phyloP scores from a whole-genome alignment of 1,140 invertebrate species.

The Drosophila paulistorum region DNA sequence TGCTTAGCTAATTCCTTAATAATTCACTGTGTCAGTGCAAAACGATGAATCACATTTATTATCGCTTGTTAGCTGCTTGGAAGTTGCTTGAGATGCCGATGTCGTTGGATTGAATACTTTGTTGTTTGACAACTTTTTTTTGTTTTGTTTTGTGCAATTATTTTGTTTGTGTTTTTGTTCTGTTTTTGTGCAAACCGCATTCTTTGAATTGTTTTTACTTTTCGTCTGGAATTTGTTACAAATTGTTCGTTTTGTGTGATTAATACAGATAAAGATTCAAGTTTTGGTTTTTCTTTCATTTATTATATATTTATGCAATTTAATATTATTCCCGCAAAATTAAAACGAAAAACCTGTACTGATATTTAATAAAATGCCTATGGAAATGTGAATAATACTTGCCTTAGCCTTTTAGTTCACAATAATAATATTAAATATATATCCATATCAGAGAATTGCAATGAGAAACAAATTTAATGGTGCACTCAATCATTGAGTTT shows the following conservation, averaged over 20 bases:
- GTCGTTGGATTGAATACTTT: slow-evolving; percentile 32
- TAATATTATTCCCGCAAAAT: no score
- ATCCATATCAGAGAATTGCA: no score
- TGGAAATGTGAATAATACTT: no score
- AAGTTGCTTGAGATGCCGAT: slow-evolving; percentile 36
- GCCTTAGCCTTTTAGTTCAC: no score
- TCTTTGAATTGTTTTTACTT: slow-evolving; percentile 49
- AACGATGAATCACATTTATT: slow-evolving; percentile 59
- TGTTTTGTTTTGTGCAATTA: slow-evolving; percentile 1
- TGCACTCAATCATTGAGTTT: no score
- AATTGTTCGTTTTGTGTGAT: slow-evolving; percentile 1
- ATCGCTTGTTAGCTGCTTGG: slow-evolving; percentile 17
- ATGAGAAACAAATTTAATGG: no score
- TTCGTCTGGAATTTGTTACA: slow-evolving; percentile 13
- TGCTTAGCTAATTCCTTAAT: slow-evolving; percentile 44
- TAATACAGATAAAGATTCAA: slow-evolving; percentile 1
- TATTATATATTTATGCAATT: background rate
- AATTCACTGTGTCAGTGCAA: slow-evolving; percentile 68
- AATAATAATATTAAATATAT: no score
- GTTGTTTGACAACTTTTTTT: slow-evolving; percentile 45
- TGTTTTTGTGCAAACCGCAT: slow-evolving; percentile 52
- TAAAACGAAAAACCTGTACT: no score
- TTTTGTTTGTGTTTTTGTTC: background rate
- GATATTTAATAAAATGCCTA: no score
- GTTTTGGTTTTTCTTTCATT: background rate